Evolutionary conservation across 1,140 invertebrate species (phyloP).

Genomic region (Drosophila obscura): DNA sequence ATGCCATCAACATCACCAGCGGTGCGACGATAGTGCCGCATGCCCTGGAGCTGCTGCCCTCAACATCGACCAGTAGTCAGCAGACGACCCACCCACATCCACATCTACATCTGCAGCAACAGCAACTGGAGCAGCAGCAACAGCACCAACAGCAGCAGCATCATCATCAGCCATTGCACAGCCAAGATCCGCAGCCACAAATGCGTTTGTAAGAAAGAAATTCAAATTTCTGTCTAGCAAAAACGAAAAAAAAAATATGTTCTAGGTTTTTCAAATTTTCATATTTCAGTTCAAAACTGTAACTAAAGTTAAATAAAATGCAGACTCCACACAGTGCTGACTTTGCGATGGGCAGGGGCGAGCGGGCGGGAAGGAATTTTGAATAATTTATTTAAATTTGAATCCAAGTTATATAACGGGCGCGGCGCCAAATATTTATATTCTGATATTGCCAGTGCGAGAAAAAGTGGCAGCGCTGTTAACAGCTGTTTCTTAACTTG

Average conservation of each 20-base stretch:
- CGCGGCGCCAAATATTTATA: constrained; percentile 32
- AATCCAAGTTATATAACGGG: constrained; percentile 29
- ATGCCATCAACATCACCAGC: constrained; percentile 63
- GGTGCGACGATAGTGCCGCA: constrained; percentile 35
- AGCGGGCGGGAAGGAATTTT: too few relatives aligned
- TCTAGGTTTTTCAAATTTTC: constrained; percentile 59
- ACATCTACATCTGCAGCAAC: constrained; percentile 71
- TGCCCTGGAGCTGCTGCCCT: constrained; percentile 55
- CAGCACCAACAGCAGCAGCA: constrained; percentile 39
- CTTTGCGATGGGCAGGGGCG: too few relatives aligned
- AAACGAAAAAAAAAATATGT: constrained; percentile 34
- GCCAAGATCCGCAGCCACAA: constrained; percentile 36
- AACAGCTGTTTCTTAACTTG: constrained; percentile 44
- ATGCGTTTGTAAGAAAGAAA: constrained; percentile 58
- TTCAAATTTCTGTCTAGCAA: constrained; percentile 57
- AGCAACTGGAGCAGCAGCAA: constrained; percentile 56
- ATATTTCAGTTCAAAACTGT: constrained; percentile 72
- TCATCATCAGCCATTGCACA: constrained; percentile 41
- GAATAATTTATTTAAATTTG: constrained; percentile 19
- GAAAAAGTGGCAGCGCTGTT: constrained; percentile 29
- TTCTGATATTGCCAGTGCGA: constrained; percentile 14
- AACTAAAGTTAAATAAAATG: constrained; percentile 64
- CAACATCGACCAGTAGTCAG: constrained; percentile 45
- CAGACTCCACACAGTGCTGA: constrained; percentile 58
- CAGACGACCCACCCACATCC: constrained; percentile 63